Evolutionary conservation across 2,113 vertebrate species (phyloP).

Genomic region (Meriones unguiculatus): DNA sequence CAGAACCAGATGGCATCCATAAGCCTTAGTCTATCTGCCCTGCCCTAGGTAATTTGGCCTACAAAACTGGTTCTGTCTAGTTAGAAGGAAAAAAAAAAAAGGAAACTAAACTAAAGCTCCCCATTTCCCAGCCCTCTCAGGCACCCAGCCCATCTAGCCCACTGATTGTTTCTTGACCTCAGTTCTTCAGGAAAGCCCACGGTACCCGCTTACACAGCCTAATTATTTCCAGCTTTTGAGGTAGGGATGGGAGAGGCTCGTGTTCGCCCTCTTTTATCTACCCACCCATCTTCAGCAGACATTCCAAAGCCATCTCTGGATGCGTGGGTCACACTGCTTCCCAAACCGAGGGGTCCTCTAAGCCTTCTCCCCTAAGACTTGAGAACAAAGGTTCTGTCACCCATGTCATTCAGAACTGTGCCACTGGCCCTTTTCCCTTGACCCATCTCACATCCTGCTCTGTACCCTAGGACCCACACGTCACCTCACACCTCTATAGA

Average conservation of each 20-base stretch:
- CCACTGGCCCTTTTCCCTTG: not conserved
- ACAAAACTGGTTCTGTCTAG: slow-evolving; percentile 58
- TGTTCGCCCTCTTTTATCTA: not conserved
- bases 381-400: not conserved
- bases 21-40: not conserved
- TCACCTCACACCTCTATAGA: not conserved
- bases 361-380: not conserved
- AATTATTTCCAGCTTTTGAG: slow-evolving; percentile 35
- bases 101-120: not conserved
- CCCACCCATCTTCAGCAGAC: not conserved
- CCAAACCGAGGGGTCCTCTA: slow-evolving; percentile 10
- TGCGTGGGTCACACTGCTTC: slow-evolving; percentile 44
- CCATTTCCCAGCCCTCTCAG: not conserved
- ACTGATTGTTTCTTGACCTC: slow-evolving; percentile 58
- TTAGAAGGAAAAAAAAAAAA: slow-evolving; percentile 9
- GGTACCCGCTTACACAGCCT: not conserved
- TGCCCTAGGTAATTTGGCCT: not conserved
- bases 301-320: slow-evolving; percentile 41
- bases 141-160: not conserved
- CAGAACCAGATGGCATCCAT: not conserved
- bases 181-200: slow-evolving; percentile 29
- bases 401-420: not conserved
- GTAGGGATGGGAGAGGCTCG: not conserved
- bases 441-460: not conserved
- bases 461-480: not conserved